Evolutionary conservation across 2,797 vertebrate species (phyloP).

Genomic region (Phalanger gymnotis): DNA sequence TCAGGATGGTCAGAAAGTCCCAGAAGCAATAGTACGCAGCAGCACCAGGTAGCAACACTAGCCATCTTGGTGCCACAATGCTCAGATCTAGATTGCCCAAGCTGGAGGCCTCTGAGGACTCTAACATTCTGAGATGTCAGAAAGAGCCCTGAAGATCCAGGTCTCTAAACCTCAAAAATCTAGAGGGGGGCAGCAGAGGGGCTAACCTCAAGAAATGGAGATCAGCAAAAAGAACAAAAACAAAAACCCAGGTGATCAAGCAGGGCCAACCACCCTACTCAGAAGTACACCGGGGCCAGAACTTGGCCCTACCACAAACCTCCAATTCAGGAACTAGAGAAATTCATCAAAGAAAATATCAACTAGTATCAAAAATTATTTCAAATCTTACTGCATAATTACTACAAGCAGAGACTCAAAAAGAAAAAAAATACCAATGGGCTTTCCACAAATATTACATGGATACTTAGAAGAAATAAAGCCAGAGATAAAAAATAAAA

Average conservation of each 20-base stretch:
- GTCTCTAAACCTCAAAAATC: background rate
- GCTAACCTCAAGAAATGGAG: background rate
- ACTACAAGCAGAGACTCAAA: background rate
- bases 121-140: background rate
- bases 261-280: background rate
- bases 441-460: background rate
- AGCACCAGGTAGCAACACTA: background rate
- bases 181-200: background rate
- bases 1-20: background rate
- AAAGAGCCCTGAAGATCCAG: background rate
- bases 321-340: background rate
- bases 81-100: background rate
- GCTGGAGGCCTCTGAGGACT: background rate
- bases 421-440: background rate
- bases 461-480: background rate
- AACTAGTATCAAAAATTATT: background rate
- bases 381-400: background rate
- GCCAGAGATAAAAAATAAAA: background rate
- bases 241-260: background rate
- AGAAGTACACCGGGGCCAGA: background rate
- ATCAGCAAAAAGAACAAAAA: background rate
- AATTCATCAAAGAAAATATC: background rate
- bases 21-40: background rate
- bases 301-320: background rate
- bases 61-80: background rate